A percentile compares a stretch with the other conserved stretches of the same genome.
Conservation (phyloP, 2,888 invertebrate genomes). For the Phrixothrix hirtus region DNA sequence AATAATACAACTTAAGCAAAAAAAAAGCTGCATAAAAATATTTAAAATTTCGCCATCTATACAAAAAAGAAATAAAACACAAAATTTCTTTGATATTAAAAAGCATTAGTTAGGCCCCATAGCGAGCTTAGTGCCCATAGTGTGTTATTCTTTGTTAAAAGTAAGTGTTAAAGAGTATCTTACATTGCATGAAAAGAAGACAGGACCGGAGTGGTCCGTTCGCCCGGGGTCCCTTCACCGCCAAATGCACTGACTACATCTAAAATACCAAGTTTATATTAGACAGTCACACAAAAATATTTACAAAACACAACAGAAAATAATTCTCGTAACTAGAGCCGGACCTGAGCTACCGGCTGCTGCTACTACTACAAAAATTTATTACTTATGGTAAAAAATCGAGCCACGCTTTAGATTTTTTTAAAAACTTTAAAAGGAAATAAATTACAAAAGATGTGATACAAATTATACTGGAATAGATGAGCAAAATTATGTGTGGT, state of each 20-base stretch:
- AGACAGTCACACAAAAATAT: constrained; percentile 29
- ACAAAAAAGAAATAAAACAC: no score
- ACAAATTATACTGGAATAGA: constrained; percentile 29
- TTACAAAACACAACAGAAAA: no score
- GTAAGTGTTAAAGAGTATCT: constrained; percentile 48
- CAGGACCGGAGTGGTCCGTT: constrained; percentile 57
- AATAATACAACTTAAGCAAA: no score
- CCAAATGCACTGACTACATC: constrained; percentile 88
- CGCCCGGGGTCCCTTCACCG: constrained; percentile 67
- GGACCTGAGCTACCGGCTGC: no score
- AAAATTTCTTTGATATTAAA: constrained; percentile 6
- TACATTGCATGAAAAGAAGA: constrained; percentile 54
- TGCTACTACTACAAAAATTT: constrained; percentile 8
- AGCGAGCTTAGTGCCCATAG: constrained; percentile 25
- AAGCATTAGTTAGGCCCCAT: constrained; percentile 23
- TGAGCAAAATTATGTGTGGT: constrained; percentile 35
- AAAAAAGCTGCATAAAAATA: no score
- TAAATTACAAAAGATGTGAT: constrained; percentile 29
- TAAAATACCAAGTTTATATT: constrained; percentile 62
- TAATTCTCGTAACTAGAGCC: no score
- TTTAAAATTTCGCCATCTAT: no score
- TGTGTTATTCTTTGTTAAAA: constrained; percentile 39
- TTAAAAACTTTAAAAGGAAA: constrained; percentile 26
- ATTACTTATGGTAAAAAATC: background rate
- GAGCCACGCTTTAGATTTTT: constrained; percentile 2